phyloP scores from a whole-genome alignment of 2,113 vertebrate species.

The Anolis sagrei region DNA sequence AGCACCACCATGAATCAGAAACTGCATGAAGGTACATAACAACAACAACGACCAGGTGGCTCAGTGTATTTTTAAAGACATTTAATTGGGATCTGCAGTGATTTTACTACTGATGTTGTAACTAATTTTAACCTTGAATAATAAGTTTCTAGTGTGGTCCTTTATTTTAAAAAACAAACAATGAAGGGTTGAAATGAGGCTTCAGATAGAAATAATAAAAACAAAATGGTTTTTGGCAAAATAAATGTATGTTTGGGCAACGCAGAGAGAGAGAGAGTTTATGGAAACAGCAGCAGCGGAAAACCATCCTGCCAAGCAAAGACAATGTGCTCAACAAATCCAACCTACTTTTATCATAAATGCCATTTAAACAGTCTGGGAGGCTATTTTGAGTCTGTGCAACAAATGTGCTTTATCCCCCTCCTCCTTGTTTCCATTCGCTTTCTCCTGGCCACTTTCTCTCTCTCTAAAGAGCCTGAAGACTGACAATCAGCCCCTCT shows the following conservation, averaged over 20 bases:
- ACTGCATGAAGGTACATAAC: no score
- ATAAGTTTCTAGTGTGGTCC: not conserved
- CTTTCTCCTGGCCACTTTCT: not conserved
- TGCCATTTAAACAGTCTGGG: slow-evolving; percentile 6
- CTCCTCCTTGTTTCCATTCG: not conserved
- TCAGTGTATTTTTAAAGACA: not conserved
- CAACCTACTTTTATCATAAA: slow-evolving; percentile 3
- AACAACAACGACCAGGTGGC: no score
- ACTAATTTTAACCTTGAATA: not conserved
- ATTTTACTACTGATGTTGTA: not conserved
- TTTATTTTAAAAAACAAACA: not conserved
- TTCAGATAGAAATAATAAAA: not conserved
- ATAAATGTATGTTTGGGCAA: not conserved
- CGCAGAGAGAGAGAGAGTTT: not conserved
- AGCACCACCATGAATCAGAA: no score
- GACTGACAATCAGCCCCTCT: slow-evolving; percentile 10
- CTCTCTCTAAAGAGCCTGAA: slow-evolving; percentile 19
- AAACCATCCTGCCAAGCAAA: not conserved
- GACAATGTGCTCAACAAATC: not conserved
- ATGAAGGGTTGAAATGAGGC: not conserved
- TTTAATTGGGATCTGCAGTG: not conserved
- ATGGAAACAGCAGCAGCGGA: not conserved
- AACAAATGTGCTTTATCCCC: not conserved
- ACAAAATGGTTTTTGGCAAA: not conserved
- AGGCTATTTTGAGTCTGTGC: slow-evolving; percentile 11